Percentiles rank a stretch among this genome's conserved stretches.
These are phyloP conservation scores for Ecliptopera silaceata DNA, from an alignment of 2,888 invertebrate species.

Conservation along the genomic window DNA sequence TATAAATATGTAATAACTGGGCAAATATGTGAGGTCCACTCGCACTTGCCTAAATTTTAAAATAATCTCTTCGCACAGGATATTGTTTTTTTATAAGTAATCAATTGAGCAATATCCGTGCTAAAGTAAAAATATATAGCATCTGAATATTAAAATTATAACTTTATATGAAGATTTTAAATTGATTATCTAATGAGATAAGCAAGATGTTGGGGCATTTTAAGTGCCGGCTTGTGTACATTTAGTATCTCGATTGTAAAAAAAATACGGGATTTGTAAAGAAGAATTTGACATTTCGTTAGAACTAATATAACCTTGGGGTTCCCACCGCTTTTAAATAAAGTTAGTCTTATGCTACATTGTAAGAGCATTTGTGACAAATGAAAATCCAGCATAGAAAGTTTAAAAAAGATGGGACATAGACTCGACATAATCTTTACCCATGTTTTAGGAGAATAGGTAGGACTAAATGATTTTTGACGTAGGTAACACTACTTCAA, in stretches of 20 bases:
- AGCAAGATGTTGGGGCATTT: not conserved
- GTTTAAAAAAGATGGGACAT: no score
- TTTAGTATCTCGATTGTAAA: no score
- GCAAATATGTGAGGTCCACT: not conserved
- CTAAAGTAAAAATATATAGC: no score
- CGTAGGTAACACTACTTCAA: conserved; percentile 3
- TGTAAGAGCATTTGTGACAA: no score
- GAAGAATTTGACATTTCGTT: no score
- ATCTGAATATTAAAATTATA: not conserved
- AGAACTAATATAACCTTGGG: no score
- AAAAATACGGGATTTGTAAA: no score
- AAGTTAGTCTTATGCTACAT: no score
- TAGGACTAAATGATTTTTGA: conserved; percentile 7
- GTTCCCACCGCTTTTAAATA: no score
- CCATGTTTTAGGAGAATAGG: conserved; percentile 1
- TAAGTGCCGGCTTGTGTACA: no score
- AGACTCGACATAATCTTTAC: no score
- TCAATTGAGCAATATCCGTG: not conserved
- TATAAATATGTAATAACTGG: not conserved
- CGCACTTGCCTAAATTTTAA: not conserved
- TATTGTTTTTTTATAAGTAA: not conserved
- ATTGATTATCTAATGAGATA: not conserved
- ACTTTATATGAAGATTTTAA: not conserved
- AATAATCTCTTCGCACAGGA: not conserved
- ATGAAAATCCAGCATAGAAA: no score